Base-by-base conservation (phyloP, 2,113 vertebrate species). In the Muscicapa adusta region DNA sequence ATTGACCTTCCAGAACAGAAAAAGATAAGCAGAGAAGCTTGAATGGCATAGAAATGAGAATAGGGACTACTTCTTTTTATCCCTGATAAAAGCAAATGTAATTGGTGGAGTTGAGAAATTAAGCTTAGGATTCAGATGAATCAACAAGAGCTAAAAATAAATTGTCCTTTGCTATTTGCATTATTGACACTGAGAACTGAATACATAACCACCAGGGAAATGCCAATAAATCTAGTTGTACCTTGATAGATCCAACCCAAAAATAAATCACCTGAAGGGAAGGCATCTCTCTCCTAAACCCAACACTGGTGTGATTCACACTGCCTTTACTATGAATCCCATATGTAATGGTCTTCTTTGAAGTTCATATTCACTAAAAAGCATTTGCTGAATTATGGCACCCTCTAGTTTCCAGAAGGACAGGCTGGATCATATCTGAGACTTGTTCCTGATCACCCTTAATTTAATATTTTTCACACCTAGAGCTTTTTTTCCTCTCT, bases 181-280 rank as follows among this genome's bases (percentile, higher is more conserved):
- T 89, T 93, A 91, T 67, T 93, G 74, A 92, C 82, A 73, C 89
- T 70, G 79, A 95, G 70, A 89, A 93, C 77, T 85, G 89, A 95
- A 90, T 81, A 80, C 24, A 40, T 90, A 89, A 89, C 63, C 79
- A 66, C 22, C 22, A 36, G n/a, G 26, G 33, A 91, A 85, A 87
- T 48, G 61, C 70, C 73, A 48, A 76, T 73, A 88, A 93, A 95
- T 88, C 66, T 50, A 71, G 18, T 36, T 68, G 17, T 47, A 74
- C 88, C 89, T 88, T 29, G 40, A 85, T 65, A 70, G 73, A 47
- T 50, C 51, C 29, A 42, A 25, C 20, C 58, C 48, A 77, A 79
- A 94, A 94, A 89, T 67, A 76, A 86, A 85, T 89, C 43, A 18
- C 76, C 54, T 38, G 73, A 38, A 29, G 9, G 20, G n/a, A 81